A percentile compares a stretch with the other conserved stretches of the same genome.
phyloP scores from a whole-genome alignment of 2,888 invertebrate genomes.

The Euproctis similis region DNA sequence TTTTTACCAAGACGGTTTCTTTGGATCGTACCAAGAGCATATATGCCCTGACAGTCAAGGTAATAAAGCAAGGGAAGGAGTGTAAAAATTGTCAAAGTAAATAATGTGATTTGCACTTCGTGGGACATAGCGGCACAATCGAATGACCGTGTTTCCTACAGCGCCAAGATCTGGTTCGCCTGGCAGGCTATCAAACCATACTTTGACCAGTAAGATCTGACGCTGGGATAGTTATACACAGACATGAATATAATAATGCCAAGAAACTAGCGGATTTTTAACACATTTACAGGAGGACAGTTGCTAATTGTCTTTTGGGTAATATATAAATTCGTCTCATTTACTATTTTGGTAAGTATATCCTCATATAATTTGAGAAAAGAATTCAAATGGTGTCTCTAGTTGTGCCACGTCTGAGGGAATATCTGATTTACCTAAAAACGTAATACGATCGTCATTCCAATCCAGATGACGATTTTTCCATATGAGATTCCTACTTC shows the following conservation, averaged over 20 bases:
- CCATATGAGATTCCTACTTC: neutral
- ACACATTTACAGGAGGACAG: neutral
- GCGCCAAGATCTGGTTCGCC: conserved; percentile 30
- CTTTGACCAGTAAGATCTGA: conserved; percentile 1
- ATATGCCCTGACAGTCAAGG: conserved; percentile 26
- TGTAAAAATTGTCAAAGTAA: conserved; percentile 27
- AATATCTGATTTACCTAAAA: neutral
- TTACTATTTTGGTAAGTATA: neutral
- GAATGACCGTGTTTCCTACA: conserved; percentile 25
- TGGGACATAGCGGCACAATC: conserved; percentile 26
- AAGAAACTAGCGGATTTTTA: conserved; percentile 1
- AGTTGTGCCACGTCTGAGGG: neutral
- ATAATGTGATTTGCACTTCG: conserved; percentile 26
- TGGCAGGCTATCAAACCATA: conserved; percentile 8
- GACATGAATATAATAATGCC: conserved; percentile 1
- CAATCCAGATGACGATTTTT: neutral
- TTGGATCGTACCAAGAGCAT: conserved; percentile 23
- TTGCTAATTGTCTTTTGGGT: neutral
- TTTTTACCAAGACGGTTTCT: conserved; percentile 25
- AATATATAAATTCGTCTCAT: neutral
- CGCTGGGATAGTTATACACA: conserved; percentile 1
- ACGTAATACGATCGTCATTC: neutral
- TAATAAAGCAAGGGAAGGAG: conserved; percentile 23
- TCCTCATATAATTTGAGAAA: neutral
- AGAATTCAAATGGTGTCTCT: neutral